These are phyloP conservation scores for Digitonthophagus gazella DNA, from an alignment of 2,888 invertebrate genomes.

Conservation along the genomic window DNA sequence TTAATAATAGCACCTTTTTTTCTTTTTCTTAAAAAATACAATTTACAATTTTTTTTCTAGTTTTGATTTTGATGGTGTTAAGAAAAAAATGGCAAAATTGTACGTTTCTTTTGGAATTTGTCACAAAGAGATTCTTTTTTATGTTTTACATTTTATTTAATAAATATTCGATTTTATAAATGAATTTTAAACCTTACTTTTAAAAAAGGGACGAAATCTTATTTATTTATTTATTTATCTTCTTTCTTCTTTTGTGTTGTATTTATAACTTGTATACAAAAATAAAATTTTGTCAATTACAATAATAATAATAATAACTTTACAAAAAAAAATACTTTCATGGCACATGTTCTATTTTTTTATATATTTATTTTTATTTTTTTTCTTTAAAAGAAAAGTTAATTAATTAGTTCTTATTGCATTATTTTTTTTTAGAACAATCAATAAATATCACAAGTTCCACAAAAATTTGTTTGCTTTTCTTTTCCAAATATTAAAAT, in stretches of 20 bases:
- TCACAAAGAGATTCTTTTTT: neutral
- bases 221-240: slow-evolving; percentile 6
- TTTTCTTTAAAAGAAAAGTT: neutral
- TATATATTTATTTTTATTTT: no score
- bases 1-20: no score
- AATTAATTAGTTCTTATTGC: neutral
- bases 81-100: neutral
- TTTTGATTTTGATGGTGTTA: neutral
- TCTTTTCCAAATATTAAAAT: slow-evolving; percentile 9
- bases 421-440: slow-evolving; percentile 18
- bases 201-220: no score
- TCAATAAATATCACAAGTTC: slow-evolving; percentile 26
- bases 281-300: slow-evolving; percentile 22
- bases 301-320: slow-evolving; percentile 2
- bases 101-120: no score
- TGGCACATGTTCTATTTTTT: slow-evolving; percentile 41
- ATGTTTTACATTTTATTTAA: no score
- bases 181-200: no score
- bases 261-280: slow-evolving; percentile 23
- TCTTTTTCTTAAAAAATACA: no score
- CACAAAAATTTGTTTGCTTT: slow-evolving; percentile 27
- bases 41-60: no score
- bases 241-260: slow-evolving; percentile 14
- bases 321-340: slow-evolving; percentile 34
- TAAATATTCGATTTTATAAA: slow-evolving; percentile 5